Evolutionary conservation across 2,888 invertebrate genomes (phyloP).

Genomic region (Philaethria dido): DNA sequence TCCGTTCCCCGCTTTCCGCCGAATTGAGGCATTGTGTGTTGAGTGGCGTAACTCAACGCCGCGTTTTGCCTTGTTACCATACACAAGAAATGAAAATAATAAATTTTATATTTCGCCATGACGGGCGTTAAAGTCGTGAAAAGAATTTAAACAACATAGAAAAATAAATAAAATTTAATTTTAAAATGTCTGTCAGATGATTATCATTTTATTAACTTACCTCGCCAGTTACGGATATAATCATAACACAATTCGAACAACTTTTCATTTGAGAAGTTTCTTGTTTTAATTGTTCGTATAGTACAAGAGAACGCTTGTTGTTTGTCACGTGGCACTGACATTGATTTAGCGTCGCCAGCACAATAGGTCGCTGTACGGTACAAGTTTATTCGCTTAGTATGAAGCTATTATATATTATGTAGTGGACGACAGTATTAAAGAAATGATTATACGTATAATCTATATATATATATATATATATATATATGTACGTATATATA

Average conservation of each 20-base stretch:
- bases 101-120: no score
- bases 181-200: no score
- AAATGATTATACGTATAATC: conserved; percentile 9
- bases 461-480: neutral
- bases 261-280: conserved; percentile 34
- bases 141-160: no score
- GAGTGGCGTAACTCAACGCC: no score
- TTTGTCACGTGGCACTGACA: conserved; percentile 39
- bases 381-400: conserved; percentile 41
- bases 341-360: conserved; percentile 39
- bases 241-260: conserved; percentile 16
- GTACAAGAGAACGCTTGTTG: conserved; percentile 38
- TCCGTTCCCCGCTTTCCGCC: no score
- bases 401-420: conserved; percentile 29
- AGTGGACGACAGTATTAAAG: conserved; percentile 21
- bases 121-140: no score
- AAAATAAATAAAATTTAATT: no score
- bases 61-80: no score
- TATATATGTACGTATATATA: no score
- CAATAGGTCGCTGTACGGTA: conserved; percentile 35
- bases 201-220: no score
- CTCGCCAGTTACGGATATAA: neutral
- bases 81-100: no score
- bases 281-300: conserved; percentile 39
- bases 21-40: no score